phyloP scores from a whole-genome alignment of 2,113 vertebrate species.

The Hyperopisus bebe region DNA sequence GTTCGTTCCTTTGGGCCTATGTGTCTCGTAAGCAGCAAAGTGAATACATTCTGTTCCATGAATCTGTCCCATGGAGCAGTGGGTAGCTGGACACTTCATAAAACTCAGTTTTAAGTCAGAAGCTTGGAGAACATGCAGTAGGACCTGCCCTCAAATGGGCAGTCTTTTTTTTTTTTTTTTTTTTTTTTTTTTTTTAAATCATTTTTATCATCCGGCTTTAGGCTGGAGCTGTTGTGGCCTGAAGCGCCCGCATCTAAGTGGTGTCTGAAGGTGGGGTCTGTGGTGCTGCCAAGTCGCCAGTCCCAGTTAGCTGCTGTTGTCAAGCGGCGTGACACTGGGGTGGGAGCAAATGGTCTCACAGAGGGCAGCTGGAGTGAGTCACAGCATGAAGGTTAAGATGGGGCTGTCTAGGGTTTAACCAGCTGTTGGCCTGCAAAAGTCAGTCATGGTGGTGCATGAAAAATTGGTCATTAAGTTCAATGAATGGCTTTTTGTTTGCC shows the following conservation, averaged over 20 bases:
- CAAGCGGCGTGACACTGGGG: background rate
- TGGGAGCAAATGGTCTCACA: background rate
- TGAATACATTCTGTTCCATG: background rate
- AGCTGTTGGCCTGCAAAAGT: background rate
- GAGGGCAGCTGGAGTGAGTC: background rate
- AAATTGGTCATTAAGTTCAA: background rate
- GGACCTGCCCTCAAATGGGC: background rate
- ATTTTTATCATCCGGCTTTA: background rate
- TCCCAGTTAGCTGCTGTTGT: background rate
- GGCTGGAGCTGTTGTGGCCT: background rate
- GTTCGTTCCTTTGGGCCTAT: background rate
- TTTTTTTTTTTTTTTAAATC: background rate
- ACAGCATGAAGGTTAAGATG: background rate
- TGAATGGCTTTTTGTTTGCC: background rate
- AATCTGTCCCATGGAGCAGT: background rate
- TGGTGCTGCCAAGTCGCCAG: background rate
- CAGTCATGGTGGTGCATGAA: background rate
- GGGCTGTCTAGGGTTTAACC: background rate
- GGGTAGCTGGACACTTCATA: background rate
- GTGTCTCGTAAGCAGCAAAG: background rate
- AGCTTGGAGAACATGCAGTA: background rate
- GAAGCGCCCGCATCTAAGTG: background rate
- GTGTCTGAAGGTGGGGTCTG: background rate
- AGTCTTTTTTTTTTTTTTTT: background rate
- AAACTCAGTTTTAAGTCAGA: background rate